Evolutionary conservation across 1,140 invertebrate species (phyloP).

Genomic region (Sipha flava): DNA sequence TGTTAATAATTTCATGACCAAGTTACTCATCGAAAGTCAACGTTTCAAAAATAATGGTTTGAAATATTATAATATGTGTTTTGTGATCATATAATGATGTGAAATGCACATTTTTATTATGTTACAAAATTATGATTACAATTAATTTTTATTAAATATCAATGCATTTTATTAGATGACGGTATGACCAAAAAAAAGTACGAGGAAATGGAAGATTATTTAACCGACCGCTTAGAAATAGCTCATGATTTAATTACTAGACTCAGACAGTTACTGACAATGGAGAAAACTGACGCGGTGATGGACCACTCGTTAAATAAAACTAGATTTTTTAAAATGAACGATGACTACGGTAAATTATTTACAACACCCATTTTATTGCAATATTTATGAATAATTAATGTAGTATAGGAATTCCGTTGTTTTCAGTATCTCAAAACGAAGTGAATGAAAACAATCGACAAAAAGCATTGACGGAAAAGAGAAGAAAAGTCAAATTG

Average conservation of each 20-base stretch:
- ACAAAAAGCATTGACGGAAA: not conserved
- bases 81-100: too few species aligned
- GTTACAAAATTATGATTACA: too few species aligned
- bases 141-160: too few species aligned
- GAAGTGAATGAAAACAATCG: not conserved
- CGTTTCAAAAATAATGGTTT: not conserved
- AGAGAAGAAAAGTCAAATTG: not conserved
- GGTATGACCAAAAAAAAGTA: not conserved
- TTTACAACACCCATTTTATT: too few species aligned
- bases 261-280: not conserved
- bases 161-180: not conserved
- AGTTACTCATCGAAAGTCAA: not conserved
- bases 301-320: conserved; percentile 16
- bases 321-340: not conserved
- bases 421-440: not conserved
- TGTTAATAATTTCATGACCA: conserved; percentile 12
- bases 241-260: not conserved
- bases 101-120: too few species aligned
- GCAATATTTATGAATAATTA: too few species aligned
- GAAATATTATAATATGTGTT: not conserved
- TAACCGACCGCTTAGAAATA: not conserved
- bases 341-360: not conserved
- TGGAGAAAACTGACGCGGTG: conserved; percentile 19
- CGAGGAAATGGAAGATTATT: not conserved
- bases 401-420: too few species aligned